Evolutionary conservation across 2,797 vertebrate species (phyloP), one percentile per base, ranked within the genome.

Genomic region (Sparidentex hasta): DNA sequence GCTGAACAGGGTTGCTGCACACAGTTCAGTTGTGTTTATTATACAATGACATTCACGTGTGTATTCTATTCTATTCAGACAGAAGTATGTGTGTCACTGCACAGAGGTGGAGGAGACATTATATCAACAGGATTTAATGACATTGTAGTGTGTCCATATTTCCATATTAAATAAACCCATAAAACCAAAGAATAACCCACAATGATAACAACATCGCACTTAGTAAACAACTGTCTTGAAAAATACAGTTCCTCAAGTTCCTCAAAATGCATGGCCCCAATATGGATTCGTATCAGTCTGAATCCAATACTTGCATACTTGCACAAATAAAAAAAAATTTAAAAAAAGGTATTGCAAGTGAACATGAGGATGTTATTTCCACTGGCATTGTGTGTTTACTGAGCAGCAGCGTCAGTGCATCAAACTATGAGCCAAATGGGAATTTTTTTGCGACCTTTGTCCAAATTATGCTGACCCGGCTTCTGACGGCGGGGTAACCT

Each of bases 391-490:
- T 47, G 13, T 41, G 8, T 54, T 75, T 52, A 18, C 47, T 57
- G 13, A 56, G 23, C 61, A 44, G 38, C 21, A 21, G 59, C 46
- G 43, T 4, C 13, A 57, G 8, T 13, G 2, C 3, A 27, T 48
- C 50, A 0, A 25, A 46, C 76, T 41, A 33, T 33, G 21, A 20
- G 33, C 21, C 25, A 25, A 29, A 8, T 13, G 2, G n/a, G 46
- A 12, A 71, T 43, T 66, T n/a, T n/a, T 76, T 55, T 81, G 12
- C 71, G 47, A 84, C 78, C 87, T 90, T 88, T 83, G 70, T 3
- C 67, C 50, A 2, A 33, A 64, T 29, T 21, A 7, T 12, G 17
- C 46, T 41, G 23, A n/a, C 58, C 55, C 14, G 14, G 66, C 51
- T 47, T 57, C 7, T 41, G 44, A 57, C 1, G 9, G 4, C 51